Base-by-base conservation (phyloP, 2,888 invertebrate species). In the Pinctada fucata region DNA sequence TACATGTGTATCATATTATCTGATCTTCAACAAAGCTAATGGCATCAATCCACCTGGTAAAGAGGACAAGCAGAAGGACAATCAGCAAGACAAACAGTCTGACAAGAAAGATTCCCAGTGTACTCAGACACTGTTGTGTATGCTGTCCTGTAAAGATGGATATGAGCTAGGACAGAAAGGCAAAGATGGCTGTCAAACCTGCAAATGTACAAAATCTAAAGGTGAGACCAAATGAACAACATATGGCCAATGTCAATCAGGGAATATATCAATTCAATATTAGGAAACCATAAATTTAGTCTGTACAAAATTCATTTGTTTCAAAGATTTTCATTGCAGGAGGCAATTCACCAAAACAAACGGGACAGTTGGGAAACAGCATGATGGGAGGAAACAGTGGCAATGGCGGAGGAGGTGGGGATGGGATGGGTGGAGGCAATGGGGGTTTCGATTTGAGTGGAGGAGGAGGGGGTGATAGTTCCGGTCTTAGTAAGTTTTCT, bases 61-160 rank as follows among this genome's bases (percentile, higher is more conserved):
- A 31, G 31, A 65, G 5, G 63, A 47, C 58, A 49, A 72, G 63
- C 47, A 68, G 48, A 49, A 67, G 74, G 58, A 50, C 13, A 74
- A 52, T 5, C 47, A 50, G 70, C 45, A 66, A 50, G 31, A 65
- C 3, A 16, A 75, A n/a, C 16, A 48, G 51, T 52, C 74, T 13
- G 76, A 80, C 8, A 76, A 80, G 49, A 58, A 58, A 58, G 71
- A 79, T 51, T 69, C 76, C 3, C 78, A 84, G 50, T 85, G 85
- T 76, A 31, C 83, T 31, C 83, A 82, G 13, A 85, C 85, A 31
- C 75, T 83, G 31, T 48, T 85, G 5, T 85, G 85, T 66, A 85
- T 85, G 85, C 63, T 85, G 47, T 83, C 82, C 0, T 85, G 85
- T 82, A 83, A 82, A 49, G 81, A 83, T 31, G 83, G 83, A 6